Conservation (phyloP, 2,888 invertebrate species). For the Embidobia sp. region DNA sequence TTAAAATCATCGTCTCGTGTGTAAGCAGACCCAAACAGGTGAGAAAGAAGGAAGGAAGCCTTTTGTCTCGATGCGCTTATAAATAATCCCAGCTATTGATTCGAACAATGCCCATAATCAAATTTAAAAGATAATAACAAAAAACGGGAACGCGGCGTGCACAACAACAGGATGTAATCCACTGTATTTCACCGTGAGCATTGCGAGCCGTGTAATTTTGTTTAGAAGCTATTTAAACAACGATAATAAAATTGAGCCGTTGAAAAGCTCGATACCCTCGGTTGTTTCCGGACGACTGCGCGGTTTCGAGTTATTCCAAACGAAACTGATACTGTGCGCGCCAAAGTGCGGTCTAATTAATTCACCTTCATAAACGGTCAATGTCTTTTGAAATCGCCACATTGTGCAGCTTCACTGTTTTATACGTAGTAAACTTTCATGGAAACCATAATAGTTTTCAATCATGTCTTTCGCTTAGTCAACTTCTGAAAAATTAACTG, state of each 20-base stretch:
- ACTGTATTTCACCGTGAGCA: constrained; percentile 7
- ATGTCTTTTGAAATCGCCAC: constrained; percentile 9
- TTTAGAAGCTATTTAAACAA: constrained; percentile 16
- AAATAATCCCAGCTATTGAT: constrained; percentile 34
- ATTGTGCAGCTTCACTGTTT: neutral
- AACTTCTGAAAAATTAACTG: too few relatives aligned
- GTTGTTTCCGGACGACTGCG: neutral
- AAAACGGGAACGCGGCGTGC: constrained; percentile 12
- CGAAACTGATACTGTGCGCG: constrained; percentile 10
- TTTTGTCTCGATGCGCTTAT: constrained; percentile 4
- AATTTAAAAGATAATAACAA: constrained; percentile 29
- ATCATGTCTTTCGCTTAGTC: too few relatives aligned
- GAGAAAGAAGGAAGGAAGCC: constrained; percentile 21
- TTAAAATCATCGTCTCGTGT: constrained; percentile 39
- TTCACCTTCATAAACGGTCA: neutral
- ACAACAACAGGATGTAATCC: constrained; percentile 16
- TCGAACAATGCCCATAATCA: constrained; percentile 23
- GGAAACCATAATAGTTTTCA: too few relatives aligned
- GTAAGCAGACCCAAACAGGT: constrained; percentile 20
- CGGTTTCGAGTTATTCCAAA: constrained; percentile 17
- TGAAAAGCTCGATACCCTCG: constrained; percentile 4
- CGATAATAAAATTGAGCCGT: constrained; percentile 21
- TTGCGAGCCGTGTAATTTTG: constrained; percentile 13
- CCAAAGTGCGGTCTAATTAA: constrained; percentile 19
- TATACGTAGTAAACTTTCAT: too few relatives aligned